Base-by-base conservation (phyloP, 2,797 vertebrate species). In the Cephalopachus bancanus region DNA sequence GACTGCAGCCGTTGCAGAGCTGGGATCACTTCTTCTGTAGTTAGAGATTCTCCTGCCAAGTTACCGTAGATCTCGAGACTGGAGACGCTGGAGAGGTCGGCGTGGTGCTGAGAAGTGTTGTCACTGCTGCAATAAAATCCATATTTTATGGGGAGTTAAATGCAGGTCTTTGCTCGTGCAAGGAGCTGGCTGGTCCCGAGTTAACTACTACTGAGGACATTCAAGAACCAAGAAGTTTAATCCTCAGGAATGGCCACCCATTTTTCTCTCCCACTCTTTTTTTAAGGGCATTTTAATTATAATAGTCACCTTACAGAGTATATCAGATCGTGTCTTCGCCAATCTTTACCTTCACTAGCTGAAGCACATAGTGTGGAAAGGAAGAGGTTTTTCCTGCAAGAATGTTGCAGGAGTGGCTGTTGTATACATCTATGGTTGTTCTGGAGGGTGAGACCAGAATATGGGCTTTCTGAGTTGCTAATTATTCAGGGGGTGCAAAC, bases 81-180 rank as follows among this genome's bases (percentile, higher is more conserved):
- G 97, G 96, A 94, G 96, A 67, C 81, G 88, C 97, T 83, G 65
- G 84, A 65, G 97, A 98, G 98, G 98, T 98, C 98, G 98, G 91
- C 37, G 84, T 71, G 87, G 81, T 96, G 83, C 97, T 97, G 94
- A 94, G 92, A 96, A 98, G 85, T 96, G 96, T 92, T 96, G 98
- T 97, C 95, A 81, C 88, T 98, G 98, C 98, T 98, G 98, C 99
- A 98, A 98, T 98, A 98, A 98, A 98, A 99, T 99, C 98, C 98
- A 98, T 99, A 98, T 98, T 99, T 99, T 98, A 98, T 97, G 71
- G 97, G 96, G 98, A 98, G 97, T 98, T 98, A 96, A 97, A 97
- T 90, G 98, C 98, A 97, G 98, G 93, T 97, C 97, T 98, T 97
- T 72, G 79, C 92, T 89, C 94, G 94, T 96, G 96, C 96, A 69